These are phyloP conservation scores for Luehdorfia chinensis DNA, from an alignment of 1,140 invertebrate genomes.

Conservation along the genomic window DNA sequence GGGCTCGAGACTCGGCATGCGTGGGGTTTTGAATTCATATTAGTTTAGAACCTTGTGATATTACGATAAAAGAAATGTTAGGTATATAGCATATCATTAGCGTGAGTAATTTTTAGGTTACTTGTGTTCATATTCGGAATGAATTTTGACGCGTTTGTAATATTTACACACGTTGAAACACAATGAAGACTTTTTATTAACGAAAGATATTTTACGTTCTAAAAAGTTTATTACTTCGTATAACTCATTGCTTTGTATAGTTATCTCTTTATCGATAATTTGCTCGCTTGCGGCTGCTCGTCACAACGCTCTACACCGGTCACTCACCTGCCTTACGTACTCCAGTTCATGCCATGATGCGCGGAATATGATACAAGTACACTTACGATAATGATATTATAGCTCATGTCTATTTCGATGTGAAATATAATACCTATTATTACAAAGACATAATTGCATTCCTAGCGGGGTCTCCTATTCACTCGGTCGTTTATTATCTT, in stretches of 20 bases:
- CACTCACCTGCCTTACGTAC: constrained; percentile 15
- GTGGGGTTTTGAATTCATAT: no score
- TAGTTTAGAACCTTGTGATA: no score
- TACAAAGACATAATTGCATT: constrained; percentile 9
- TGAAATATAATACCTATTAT: constrained; percentile 14
- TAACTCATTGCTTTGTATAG: constrained; percentile 4
- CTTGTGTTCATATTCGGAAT: no score
- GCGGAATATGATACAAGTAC: not conserved
- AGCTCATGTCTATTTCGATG: constrained; percentile 4
- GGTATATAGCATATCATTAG: no score
- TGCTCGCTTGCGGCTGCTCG: constrained; percentile 2
- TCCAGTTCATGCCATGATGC: constrained; percentile 6
- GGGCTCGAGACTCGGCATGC: no score
- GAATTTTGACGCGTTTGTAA: no score
- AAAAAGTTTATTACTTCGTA: not conserved
- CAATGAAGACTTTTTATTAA: no score
- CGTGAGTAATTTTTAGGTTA: no score
- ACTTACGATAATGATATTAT: constrained; percentile 16
- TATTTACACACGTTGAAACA: no score
- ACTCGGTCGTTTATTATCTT: constrained; percentile 8
- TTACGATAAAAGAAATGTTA: no score
- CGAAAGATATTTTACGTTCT: no score
- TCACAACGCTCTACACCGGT: constrained; percentile 5
- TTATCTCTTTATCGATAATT: constrained; percentile 17
- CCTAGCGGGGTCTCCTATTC: constrained; percentile 3